These are phyloP conservation scores for Chloroclystis v-ata DNA, from an alignment of 2,888 invertebrate species.

Conservation along the genomic window DNA sequence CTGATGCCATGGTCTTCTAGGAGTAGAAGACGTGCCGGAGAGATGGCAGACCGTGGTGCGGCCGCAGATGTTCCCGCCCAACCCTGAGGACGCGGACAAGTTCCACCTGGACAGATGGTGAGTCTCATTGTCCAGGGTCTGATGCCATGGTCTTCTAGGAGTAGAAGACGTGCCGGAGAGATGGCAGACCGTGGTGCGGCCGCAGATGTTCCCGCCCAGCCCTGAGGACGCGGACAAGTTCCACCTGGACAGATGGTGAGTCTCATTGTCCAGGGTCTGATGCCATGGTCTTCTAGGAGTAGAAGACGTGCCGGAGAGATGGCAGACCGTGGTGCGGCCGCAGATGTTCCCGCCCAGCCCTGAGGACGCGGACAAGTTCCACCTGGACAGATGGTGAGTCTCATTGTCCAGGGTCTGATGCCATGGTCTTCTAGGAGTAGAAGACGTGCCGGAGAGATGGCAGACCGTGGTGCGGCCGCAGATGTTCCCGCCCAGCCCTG, in stretches of 20 bases:
- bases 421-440: background rate
- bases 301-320: background rate
- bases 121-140: constrained; percentile 22
- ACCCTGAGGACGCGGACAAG: constrained; percentile 80
- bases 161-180: background rate
- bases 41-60: constrained; percentile 84
- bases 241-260: constrained; percentile 86
- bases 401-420: background rate
- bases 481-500: constrained; percentile 92
- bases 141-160: background rate
- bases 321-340: constrained; percentile 86
- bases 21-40: background rate
- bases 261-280: background rate
- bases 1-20: background rate
- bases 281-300: background rate
- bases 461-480: constrained; percentile 89
- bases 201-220: constrained; percentile 94
- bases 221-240: constrained; percentile 81
- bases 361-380: constrained; percentile 81
- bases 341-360: constrained; percentile 93
- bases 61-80: constrained; percentile 95
- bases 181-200: constrained; percentile 85
- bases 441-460: background rate
- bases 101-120: constrained; percentile 87
- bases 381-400: constrained; percentile 85